Base-by-base conservation (phyloP, 1,140 invertebrate genomes). In the Cepaea nemoralis region DNA sequence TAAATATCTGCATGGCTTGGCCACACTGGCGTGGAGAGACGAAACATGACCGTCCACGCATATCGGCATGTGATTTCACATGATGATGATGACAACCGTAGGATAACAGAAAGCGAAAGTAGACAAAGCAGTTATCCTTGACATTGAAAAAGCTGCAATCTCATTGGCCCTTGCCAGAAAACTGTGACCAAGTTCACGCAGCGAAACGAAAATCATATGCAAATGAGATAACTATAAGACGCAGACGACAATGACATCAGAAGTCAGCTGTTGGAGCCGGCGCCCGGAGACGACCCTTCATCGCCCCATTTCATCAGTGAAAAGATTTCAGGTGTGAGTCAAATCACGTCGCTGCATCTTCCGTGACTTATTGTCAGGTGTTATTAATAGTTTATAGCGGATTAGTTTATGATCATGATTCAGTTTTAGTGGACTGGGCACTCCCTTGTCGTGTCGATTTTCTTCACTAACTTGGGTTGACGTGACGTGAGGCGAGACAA, bases 81-180 rank as follows among this genome's bases (percentile, higher is more conserved):
- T n/a, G n/a, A n/a, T n/a, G n/a, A n/a, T n/a, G n/a, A n/a, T n/a
- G n/a, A n/a, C n/a, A n/a, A n/a, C n/a, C n/a, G n/a, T n/a, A n/a
- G n/a, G n/a, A n/a, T n/a, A 69, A 69, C 1, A 8, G 37, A 69
- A 69, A 69, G 3, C 66, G 66, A 35, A 69, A 39, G 66, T 39
- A 1, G 22, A 22, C 31, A 27, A 24, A 6, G 50, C 50, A 14
- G 10, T 35, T 33, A 35, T 69, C 42, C n/a, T 73, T 73, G 70
- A 37, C 39, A 31, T 73, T 31, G 31, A 42, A n/a, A 69, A 16
- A 6, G 70, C 42, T 33, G 39, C 2, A 27, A 40, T 55, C 19
- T 76, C 45, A 59, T 50, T 76, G 74, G 74, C 33, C 55, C 45
- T 8, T 75, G 19, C 37, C 12, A 14, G 12, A 40, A 73, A 73